Conservation (phyloP, 2,888 invertebrate genomes). For the Toxonevra muliebris region DNA sequence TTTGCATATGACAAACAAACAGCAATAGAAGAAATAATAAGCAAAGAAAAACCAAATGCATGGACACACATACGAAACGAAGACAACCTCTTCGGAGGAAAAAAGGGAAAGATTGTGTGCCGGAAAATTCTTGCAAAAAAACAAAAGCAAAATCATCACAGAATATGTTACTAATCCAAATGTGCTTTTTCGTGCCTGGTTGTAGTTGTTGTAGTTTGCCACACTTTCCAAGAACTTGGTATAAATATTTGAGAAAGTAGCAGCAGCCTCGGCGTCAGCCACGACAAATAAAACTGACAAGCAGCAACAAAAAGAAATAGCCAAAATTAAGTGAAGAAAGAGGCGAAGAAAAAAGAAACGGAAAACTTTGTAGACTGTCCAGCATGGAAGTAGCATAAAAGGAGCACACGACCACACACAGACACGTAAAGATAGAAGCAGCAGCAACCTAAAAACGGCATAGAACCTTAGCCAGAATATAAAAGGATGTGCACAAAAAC, state of each 20-base stretch:
- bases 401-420: constrained; percentile 10
- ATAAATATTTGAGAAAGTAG: constrained; percentile 30
- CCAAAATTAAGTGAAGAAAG: not conserved
- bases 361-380: constrained; percentile 34
- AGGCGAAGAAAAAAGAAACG: too few relatives aligned
- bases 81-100: not conserved
- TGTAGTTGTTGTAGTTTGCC: not conserved
- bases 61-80: not conserved
- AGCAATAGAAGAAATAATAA: not conserved
- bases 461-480: constrained; percentile 3
- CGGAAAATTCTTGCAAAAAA: not conserved
- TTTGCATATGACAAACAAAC: constrained; percentile 36
- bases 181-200: not conserved
- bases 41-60: not conserved
- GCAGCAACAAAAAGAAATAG: not conserved
- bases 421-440: not conserved
- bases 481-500: constrained; percentile 32
- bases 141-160: not conserved
- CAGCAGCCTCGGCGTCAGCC: constrained; percentile 1
- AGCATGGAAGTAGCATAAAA: constrained; percentile 27
- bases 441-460: not conserved
- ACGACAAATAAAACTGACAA: not conserved
- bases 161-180: not conserved
- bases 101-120: not conserved
- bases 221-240: constrained; percentile 3